Evolutionary conservation across 2,797 vertebrate species (phyloP).

Genomic region (Picus viridis): DNA sequence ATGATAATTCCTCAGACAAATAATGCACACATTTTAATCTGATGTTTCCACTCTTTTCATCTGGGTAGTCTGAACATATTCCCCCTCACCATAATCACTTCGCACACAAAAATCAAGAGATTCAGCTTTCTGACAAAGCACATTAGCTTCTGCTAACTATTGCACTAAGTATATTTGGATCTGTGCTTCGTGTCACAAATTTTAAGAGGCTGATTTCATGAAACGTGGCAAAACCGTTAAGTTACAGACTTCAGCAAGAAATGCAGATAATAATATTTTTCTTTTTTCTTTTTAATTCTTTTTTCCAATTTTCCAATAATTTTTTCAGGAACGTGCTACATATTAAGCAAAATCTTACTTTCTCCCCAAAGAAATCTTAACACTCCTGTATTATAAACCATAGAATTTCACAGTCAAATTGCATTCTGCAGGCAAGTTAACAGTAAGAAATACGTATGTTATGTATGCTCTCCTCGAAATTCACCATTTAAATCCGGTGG

Average conservation of each 20-base stretch:
- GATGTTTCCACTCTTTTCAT: constrained; percentile 40
- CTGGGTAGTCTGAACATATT: constrained; percentile 58
- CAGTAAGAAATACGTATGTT: neutral
- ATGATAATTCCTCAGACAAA: constrained; percentile 51
- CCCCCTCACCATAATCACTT: constrained; percentile 47
- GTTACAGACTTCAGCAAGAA: constrained; percentile 26
- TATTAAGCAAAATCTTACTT: constrained; percentile 23
- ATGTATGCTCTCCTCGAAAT: neutral
- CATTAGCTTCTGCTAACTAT: constrained; percentile 52
- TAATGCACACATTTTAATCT: constrained; percentile 5
- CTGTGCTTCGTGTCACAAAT: constrained; percentile 25
- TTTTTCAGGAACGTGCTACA: neutral
- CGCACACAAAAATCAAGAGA: constrained; percentile 62
- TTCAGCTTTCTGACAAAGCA: constrained; percentile 59
- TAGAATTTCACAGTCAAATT: neutral
- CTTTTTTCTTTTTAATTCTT: neutral
- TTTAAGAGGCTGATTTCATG: constrained; percentile 31
- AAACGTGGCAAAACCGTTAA: constrained; percentile 20
- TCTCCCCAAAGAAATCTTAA: neutral
- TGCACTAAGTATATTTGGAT: constrained; percentile 59
- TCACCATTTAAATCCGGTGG: neutral
- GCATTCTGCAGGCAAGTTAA: neutral
- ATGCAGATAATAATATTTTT: neutral
- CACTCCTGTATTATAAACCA: neutral
- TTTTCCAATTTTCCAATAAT: too few species aligned